These are phyloP conservation scores for Calliscelio sp. DNA, from an alignment of 2,888 invertebrate genomes.

Conservation along the genomic window DNA sequence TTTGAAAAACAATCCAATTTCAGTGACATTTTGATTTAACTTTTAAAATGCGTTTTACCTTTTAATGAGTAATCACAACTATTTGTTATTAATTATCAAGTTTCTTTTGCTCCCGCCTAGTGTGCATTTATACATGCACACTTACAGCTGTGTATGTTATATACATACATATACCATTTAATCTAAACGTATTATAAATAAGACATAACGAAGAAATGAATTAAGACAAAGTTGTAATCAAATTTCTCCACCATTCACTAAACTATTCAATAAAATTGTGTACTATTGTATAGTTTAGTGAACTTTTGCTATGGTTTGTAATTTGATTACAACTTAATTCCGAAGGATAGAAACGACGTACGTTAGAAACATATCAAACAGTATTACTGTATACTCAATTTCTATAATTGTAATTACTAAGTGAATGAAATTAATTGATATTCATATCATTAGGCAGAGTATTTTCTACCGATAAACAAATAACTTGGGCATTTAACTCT, in stretches of 20 bases:
- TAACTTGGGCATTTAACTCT: slow-evolving; percentile 63
- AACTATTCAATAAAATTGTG: no score
- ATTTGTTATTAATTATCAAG: slow-evolving; percentile 62
- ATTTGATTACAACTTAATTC: no score
- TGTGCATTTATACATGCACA: slow-evolving; percentile 75
- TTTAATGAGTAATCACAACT: no score
- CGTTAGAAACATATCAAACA: slow-evolving; percentile 85
- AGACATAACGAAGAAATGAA: slow-evolving; percentile 75
- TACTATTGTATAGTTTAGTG: no score
- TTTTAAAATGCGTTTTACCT: no score
- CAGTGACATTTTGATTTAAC: no score
- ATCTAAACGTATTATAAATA: slow-evolving; percentile 74
- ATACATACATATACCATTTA: slow-evolving; percentile 69
- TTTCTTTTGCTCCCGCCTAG: slow-evolving; percentile 80
- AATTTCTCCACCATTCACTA: no score
- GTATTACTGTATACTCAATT: slow-evolving; percentile 85
- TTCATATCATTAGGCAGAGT: slow-evolving; percentile 83
- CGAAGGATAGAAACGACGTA: slow-evolving; percentile 79
- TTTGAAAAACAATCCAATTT: no score
- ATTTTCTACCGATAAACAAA: slow-evolving; percentile 70
- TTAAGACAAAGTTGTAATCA: no score
- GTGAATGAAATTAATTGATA: slow-evolving; percentile 72
- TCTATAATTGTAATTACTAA: slow-evolving; percentile 78
- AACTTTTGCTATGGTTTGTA: no score
- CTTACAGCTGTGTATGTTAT: slow-evolving; percentile 69